Conservation (phyloP, 2,113 vertebrate species). For the Okapia johnstoni region DNA sequence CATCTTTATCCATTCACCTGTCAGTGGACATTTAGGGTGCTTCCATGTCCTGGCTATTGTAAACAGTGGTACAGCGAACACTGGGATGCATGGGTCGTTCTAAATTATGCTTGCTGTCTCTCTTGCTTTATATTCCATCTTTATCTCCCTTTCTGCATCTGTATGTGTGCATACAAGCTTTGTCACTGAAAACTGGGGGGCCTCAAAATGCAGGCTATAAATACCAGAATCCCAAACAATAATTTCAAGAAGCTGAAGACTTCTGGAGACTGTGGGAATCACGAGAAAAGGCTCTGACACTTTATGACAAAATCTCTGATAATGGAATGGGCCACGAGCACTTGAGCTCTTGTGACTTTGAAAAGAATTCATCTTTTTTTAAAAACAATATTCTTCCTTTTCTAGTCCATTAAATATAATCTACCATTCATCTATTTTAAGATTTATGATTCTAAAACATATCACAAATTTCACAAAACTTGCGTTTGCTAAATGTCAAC, state of each 20-base stretch:
- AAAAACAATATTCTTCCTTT: background rate
- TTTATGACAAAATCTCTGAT: background rate
- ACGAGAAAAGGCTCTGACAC: background rate
- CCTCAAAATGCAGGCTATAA: background rate
- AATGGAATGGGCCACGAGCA: background rate
- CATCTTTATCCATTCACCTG: background rate
- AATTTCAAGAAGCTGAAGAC: background rate
- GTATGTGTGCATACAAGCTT: background rate
- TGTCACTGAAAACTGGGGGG: background rate
- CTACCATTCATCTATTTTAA: background rate
- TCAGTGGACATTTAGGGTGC: background rate
- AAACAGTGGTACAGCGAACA: background rate
- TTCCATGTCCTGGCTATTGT: background rate
- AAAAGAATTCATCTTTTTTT: background rate
- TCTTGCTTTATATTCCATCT: background rate
- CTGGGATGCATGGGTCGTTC: background rate
- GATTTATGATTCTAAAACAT: background rate
- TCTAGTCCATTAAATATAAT: background rate
- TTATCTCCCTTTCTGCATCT: background rate
- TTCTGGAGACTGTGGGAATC: background rate
- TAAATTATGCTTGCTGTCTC: background rate
- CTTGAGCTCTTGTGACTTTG: background rate
- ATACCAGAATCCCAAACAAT: background rate
- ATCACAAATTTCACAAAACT: constrained; percentile 6
- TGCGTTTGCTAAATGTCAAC: constrained; percentile 6